Evolutionary conservation across 2,113 vertebrate genomes (phyloP).

Genomic region (Cebus imitator): DNA sequence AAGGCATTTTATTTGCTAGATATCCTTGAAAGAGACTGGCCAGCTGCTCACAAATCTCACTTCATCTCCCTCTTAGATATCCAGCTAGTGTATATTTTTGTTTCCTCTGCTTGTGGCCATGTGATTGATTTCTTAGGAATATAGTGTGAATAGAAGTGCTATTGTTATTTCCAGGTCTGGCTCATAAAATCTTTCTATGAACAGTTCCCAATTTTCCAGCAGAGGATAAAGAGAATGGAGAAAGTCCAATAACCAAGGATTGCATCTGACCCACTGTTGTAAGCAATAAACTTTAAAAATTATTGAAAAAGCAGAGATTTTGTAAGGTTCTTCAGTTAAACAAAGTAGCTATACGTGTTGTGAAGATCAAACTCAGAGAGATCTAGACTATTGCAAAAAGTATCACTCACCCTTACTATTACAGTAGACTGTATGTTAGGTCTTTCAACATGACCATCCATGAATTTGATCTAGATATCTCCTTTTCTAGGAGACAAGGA

Average conservation of each 20-base stretch:
- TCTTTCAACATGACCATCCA: no score
- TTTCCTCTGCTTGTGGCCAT: neutral
- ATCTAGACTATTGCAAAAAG: neutral
- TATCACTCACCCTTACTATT: neutral
- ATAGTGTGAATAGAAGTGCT: neutral
- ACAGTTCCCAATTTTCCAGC: neutral
- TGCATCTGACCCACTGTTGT: neutral
- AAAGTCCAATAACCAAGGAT: neutral
- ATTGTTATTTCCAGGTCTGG: neutral
- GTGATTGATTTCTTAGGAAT: neutral
- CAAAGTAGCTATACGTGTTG: neutral
- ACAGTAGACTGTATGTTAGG: no score
- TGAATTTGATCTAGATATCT: neutral
- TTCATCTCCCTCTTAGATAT: neutral
- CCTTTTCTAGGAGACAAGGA: no score
- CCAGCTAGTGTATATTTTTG: neutral
- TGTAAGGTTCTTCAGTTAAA: neutral
- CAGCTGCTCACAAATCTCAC: neutral
- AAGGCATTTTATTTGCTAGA: neutral
- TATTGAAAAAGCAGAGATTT: neutral
- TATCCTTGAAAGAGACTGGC: neutral
- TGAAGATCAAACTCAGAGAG: neutral
- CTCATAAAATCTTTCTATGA: neutral
- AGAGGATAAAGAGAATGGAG: neutral
- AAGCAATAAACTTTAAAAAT: neutral